Conservation (phyloP, 1,140 invertebrate genomes). For the Solenopsis invicta region DNA sequence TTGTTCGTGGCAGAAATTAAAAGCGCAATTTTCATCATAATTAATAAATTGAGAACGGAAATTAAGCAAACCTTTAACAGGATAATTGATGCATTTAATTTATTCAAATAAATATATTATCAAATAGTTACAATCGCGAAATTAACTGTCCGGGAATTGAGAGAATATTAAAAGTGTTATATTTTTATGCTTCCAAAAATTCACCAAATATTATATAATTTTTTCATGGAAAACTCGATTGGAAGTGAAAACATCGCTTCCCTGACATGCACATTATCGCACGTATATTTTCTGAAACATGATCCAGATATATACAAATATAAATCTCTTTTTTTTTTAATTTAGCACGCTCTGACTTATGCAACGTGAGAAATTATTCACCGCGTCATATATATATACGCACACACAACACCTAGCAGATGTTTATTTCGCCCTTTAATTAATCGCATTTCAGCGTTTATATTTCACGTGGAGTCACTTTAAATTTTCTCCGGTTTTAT, state of each 20-base stretch:
- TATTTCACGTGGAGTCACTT: conserved; percentile 1
- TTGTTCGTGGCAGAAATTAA: neutral
- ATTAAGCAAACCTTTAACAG: neutral
- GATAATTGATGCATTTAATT: neutral
- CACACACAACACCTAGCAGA: neutral
- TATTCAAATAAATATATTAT: neutral
- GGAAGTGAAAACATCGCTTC: too few species aligned
- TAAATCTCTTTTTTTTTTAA: neutral
- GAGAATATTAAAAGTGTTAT: too few species aligned
- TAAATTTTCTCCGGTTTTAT: conserved; percentile 4
- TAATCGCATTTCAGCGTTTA: conserved; percentile 23
- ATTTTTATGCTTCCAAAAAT: too few species aligned
- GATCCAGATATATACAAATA: neutral
- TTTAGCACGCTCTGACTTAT: conserved; percentile 2
- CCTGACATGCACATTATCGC: neutral
- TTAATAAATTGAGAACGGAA: neutral
- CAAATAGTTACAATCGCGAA: neutral
- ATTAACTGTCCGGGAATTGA: too few species aligned
- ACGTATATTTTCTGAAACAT: neutral
- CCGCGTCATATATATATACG: neutral
- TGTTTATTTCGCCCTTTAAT: conserved; percentile 15
- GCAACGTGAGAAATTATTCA: conserved; percentile 26
- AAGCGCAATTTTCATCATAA: neutral
- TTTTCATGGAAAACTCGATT: too few species aligned
- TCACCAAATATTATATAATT: too few species aligned